phyloP scores from a whole-genome alignment of 2,797 vertebrate genomes.

The Ceryle rudis region DNA sequence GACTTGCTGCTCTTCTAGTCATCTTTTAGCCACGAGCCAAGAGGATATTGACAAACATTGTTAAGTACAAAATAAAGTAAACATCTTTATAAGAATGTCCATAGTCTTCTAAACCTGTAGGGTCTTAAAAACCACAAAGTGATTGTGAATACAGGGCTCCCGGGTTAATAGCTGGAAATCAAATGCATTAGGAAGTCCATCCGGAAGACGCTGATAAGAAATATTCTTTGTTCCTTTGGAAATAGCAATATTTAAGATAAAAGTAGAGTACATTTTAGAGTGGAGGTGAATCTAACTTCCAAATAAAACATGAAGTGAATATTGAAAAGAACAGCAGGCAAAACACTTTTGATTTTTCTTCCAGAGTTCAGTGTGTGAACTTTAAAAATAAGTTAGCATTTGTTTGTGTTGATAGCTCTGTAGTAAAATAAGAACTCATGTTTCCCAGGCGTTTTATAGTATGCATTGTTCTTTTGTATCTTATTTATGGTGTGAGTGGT shows the following conservation, averaged over 20 bases:
- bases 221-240: slow-evolving; percentile 67
- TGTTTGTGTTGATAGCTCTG: background rate
- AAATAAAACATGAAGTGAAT: slow-evolving; percentile 63
- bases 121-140: slow-evolving; percentile 58
- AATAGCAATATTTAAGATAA: slow-evolving; percentile 59
- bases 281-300: slow-evolving; percentile 30
- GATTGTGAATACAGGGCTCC: slow-evolving; percentile 59
- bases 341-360: slow-evolving; percentile 27
- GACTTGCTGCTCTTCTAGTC: background rate
- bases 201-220: slow-evolving; percentile 75
- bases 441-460: background rate
- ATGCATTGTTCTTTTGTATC: background rate
- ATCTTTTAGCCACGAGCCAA: slow-evolving; percentile 25
- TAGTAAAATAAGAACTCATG: background rate
- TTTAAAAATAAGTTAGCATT: slow-evolving; percentile 8
- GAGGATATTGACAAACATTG: slow-evolving; percentile 39
- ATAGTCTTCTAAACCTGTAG: slow-evolving; percentile 6
- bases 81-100: slow-evolving; percentile 39
- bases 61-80: slow-evolving; percentile 40
- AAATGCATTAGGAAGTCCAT: slow-evolving; percentile 76
- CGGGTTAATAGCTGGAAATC: slow-evolving; percentile 82
- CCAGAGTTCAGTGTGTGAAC: background rate
- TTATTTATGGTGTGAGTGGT: background rate
- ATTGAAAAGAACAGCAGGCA: slow-evolving; percentile 57
- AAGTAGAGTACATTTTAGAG: slow-evolving; percentile 50